A percentile compares a stretch with the other conserved stretches of the same genome.
Conservation (phyloP, 2,797 vertebrate species). For the Clarias pachynema region DNA sequence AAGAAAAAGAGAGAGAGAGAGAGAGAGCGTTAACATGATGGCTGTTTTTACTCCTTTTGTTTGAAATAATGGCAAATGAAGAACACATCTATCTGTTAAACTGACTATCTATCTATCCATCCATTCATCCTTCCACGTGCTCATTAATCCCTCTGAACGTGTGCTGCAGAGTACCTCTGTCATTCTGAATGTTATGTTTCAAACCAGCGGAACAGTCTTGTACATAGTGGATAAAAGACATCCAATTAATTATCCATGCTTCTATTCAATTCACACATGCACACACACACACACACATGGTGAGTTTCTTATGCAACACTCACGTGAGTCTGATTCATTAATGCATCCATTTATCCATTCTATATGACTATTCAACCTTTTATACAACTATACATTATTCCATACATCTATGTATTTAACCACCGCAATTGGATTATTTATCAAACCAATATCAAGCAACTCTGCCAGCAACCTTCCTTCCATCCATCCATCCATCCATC, state of each 20-base stretch:
- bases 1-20: constrained; percentile 10
- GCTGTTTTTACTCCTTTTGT: constrained; percentile 38
- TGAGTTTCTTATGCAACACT: not conserved
- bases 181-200: not conserved
- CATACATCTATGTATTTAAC: not conserved
- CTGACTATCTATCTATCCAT: not conserved
- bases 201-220: not conserved
- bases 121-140: not conserved
- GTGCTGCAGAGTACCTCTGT: not conserved
- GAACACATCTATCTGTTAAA: not conserved
- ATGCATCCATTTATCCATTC: not conserved
- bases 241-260: not conserved
- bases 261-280: not conserved
- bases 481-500: not conserved
- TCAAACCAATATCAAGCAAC: too few species aligned
- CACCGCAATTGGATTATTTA: not conserved
- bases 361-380: too few species aligned
- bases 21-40: constrained; percentile 19
- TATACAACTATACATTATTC: too few species aligned
- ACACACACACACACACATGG: not conserved
- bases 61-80: constrained; percentile 40
- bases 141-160: not conserved
- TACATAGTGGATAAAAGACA: not conserved
- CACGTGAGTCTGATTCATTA: not conserved
- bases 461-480: too few species aligned